Evolutionary conservation across 35 echinoderm and acorn worm species (phyloP).

Genomic region (Patiria miniata): DNA sequence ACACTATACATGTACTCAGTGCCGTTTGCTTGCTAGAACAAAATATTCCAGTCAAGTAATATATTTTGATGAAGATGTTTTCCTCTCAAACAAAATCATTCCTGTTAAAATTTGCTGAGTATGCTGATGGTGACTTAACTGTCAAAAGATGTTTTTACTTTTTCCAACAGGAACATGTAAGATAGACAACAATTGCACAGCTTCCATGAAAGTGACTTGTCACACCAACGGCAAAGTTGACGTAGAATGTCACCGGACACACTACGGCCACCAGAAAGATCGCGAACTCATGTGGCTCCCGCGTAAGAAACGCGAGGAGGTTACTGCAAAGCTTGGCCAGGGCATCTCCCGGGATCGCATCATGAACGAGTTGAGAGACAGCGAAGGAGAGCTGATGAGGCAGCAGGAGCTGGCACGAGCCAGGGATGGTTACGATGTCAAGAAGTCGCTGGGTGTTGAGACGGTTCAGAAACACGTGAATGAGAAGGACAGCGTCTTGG

Average conservation of each 20-base stretch:
- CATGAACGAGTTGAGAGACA: constrained; percentile 24
- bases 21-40: too few relatives aligned
- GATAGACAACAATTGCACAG: constrained; percentile 49
- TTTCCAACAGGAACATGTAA: constrained; percentile 42
- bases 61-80: too few relatives aligned
- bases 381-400: neutral
- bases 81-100: too few relatives aligned
- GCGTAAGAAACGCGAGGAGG: constrained; percentile 9
- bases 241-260: constrained; percentile 10
- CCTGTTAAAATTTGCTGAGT: too few relatives aligned
- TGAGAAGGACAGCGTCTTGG: constrained; percentile 36
- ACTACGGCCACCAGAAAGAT: constrained; percentile 36
- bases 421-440: constrained; percentile 4
- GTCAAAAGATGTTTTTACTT: too few relatives aligned
- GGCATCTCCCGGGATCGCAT: constrained; percentile 21
- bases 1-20: too few relatives aligned
- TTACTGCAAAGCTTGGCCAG: neutral
- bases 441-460: neutral
- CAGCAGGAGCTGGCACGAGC: constrained; percentile 3
- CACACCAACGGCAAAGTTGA: constrained; percentile 6
- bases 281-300: constrained; percentile 33
- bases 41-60: too few relatives aligned
- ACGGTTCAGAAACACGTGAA: constrained; percentile 6
- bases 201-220: constrained; percentile 24
- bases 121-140: too few relatives aligned